These are phyloP conservation scores for Cyclophora albipunctata DNA, from an alignment of 2,888 invertebrate genomes.

Conservation along the genomic window DNA sequence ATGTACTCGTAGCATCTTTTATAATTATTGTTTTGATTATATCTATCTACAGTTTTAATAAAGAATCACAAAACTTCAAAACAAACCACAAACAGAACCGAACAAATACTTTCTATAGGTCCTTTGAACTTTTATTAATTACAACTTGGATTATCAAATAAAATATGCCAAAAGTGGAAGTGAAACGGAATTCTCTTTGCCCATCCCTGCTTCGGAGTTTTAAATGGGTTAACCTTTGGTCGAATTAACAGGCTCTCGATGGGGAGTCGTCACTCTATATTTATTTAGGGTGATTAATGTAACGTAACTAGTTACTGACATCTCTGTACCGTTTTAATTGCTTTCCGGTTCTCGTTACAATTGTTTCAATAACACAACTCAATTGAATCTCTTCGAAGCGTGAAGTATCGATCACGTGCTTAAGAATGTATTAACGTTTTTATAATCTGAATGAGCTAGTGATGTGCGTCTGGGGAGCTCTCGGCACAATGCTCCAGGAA, in stretches of 20 bases:
- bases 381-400: no score
- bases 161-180: conserved; percentile 16
- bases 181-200: conserved; percentile 23
- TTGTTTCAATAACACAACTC: no score
- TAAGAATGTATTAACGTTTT: not conserved
- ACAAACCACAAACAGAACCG: no score
- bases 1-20: no score
- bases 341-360: no score
- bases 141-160: conserved; percentile 25
- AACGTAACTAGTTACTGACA: conserved; percentile 15
- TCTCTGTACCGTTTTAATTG: no score
- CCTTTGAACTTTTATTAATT: conserved; percentile 16
- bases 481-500: no score
- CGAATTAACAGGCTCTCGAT: conserved; percentile 18
- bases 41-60: no score
- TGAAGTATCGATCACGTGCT: conserved; percentile 8
- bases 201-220: conserved; percentile 22
- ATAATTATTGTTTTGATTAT: no score
- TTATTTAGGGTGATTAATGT: conserved; percentile 44
- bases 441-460: not conserved
- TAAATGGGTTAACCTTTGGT: conserved; percentile 28
- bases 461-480: conserved; percentile 11
- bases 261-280: conserved; percentile 21
- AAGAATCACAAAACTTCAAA: no score
- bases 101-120: not conserved